Evolutionary conservation across 1,140 invertebrate genomes (phyloP), one percentile per base, ranked within the genome.

Genomic region (Halotydeus destructor): DNA sequence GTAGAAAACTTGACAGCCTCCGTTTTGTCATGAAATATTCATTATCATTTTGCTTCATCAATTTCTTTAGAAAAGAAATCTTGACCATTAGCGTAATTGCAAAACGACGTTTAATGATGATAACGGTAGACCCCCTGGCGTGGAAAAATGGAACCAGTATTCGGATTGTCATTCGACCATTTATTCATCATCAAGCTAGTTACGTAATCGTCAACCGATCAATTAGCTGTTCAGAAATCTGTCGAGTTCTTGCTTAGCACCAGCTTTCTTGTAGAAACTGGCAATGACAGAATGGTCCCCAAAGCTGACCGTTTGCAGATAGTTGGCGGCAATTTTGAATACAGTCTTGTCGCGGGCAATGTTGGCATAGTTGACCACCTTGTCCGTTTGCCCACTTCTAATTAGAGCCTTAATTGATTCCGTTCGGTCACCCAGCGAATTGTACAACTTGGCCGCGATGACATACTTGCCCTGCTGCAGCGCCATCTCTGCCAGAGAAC

Each of bases 401-500:
- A 97, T 61, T 2, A 98, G 61, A 40, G 88, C 82, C 55, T 94
- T 91, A 83, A 98, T 93, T 1, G 89, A 89, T 55, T 79, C 64
- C 16, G 67, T 53, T 52, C 69, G 69, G 54, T 73, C 85, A 0
- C 89, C 89, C 28, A 85, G 79, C 62, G 96, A 85, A 0, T 91
- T 96, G 46, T 84, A 94, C 57, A 97, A 88, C 57, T 96, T 97
- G 0, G 93, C 89, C 2, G 93, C 89, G 27, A 93, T 68, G 59
- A 94, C 85, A 60, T 97, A 97, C 50, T 88, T 78, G 1, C 84
- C 82, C 57, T 96, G 83, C 19, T 67, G 75, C 64, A 63, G 82
- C 71, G 26, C 88, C 72, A 48, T 75, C 55, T 96, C 83, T 0
- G 81, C 91, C 31, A 98, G 71, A 44, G 74, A 76, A 37, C 86